phyloP scores from a whole-genome alignment of 2,113 vertebrate genomes.

The Cephalopterus ornatus region DNA sequence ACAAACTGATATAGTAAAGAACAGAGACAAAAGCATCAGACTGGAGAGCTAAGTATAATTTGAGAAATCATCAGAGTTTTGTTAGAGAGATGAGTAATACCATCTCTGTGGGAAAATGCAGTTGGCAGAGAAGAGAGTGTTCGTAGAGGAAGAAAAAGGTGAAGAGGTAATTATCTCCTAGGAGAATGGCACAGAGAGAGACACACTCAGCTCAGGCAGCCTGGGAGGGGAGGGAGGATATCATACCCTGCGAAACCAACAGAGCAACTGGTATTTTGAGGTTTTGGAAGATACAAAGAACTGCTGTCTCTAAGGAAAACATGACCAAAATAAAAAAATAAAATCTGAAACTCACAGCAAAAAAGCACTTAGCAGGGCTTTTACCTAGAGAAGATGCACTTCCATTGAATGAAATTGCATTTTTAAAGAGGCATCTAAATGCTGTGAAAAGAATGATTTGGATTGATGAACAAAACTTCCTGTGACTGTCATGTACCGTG shows the following conservation, averaged over 20 bases:
- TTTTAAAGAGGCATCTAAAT: background rate
- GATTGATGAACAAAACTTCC: background rate
- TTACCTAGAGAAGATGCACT: background rate
- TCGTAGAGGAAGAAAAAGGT: slow-evolving; percentile 50
- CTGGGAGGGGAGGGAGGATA: background rate
- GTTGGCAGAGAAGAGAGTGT: slow-evolving; percentile 20
- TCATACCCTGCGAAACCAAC: background rate
- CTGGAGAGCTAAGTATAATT: slow-evolving; percentile 40
- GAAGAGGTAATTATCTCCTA: slow-evolving; percentile 60
- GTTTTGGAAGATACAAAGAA: background rate
- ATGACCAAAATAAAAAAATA: background rate
- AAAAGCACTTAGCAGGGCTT: background rate
- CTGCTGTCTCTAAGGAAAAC: background rate
- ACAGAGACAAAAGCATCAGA: slow-evolving; percentile 10
- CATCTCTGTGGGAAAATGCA: slow-evolving; percentile 52
- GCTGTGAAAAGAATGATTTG: background rate
- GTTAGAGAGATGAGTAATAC: slow-evolving; percentile 52
- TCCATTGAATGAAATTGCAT: background rate
- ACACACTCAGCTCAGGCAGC: background rate
- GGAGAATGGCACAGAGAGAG: slow-evolving; percentile 6
- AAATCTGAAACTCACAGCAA: background rate
- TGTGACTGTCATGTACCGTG: background rate
- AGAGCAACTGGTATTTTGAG: background rate
- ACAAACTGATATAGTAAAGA: background rate
- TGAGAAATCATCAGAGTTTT: slow-evolving; percentile 56